A percentile compares a stretch with the other conserved stretches of the same genome.
These are phyloP conservation scores for Entosphenus tridentatus DNA, from an alignment of 2,113 vertebrate genomes.

Conservation along the genomic window DNA sequence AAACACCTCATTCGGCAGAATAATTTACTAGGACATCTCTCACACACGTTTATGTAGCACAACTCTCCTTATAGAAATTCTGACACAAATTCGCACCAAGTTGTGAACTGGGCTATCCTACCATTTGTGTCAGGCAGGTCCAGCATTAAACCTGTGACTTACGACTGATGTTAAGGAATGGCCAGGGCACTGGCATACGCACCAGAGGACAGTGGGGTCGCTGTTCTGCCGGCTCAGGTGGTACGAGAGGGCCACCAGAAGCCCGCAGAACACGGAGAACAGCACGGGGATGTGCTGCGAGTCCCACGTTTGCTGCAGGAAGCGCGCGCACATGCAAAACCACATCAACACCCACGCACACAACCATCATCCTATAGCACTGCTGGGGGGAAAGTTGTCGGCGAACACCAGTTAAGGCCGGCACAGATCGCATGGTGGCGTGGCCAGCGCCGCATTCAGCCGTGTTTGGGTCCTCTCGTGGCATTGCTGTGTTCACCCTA, in stretches of 20 bases:
- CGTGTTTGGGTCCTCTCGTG: too few relatives aligned
- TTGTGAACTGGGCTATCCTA: too few relatives aligned
- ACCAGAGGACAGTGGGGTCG: constrained; percentile 63
- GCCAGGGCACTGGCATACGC: constrained; percentile 18
- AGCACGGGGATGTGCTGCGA: constrained; percentile 69
- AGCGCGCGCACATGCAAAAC: constrained; percentile 13
- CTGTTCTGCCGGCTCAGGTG: constrained; percentile 94
- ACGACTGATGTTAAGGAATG: too few relatives aligned
- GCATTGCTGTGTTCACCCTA: too few relatives aligned
- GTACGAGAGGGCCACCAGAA: constrained; percentile 68
- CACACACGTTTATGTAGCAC: not conserved
- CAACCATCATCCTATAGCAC: constrained; percentile 9
- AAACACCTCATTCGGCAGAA: too few relatives aligned
- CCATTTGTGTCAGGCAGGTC: too few relatives aligned
- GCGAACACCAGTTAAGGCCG: too few relatives aligned
- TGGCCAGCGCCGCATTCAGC: too few relatives aligned
- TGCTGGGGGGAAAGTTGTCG: too few relatives aligned
- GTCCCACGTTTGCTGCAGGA: constrained; percentile 64
- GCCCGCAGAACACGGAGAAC: constrained; percentile 82
- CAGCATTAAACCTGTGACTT: too few relatives aligned
- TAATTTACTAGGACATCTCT: not conserved
- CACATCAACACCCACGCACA: constrained; percentile 10
- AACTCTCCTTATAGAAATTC: not conserved
- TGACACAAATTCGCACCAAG: too few relatives aligned
- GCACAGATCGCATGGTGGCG: too few relatives aligned